phyloP scores from a whole-genome alignment of 2,113 vertebrate genomes.

The Beaufortia kweichowensis region DNA sequence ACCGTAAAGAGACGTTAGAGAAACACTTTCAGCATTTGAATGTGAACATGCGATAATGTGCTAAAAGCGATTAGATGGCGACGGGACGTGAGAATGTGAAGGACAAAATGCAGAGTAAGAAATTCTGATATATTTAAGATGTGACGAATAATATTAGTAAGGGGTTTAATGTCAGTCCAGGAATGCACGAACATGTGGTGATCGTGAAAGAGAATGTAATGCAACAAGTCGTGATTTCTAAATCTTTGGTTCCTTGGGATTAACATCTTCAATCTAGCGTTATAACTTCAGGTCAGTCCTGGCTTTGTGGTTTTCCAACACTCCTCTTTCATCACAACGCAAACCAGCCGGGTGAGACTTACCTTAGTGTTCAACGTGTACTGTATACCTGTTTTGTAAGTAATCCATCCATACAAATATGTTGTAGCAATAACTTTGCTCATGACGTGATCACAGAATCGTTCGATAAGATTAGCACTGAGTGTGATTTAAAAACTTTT shows the following conservation, averaged over 20 bases:
- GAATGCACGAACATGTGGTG: neutral
- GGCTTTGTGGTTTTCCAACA: constrained; percentile 28
- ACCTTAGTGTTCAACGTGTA: constrained; percentile 75
- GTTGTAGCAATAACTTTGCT: constrained; percentile 67
- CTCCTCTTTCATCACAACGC: constrained; percentile 25
- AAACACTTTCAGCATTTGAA: constrained; percentile 36
- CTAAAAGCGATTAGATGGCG: constrained; percentile 18
- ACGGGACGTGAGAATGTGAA: constrained; percentile 17
- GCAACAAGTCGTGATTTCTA: constrained; percentile 35
- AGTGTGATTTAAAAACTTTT: constrained; percentile 76
- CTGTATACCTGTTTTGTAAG: constrained; percentile 57
- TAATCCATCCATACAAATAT: constrained; percentile 73
- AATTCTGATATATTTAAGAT: neutral
- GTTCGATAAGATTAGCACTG: constrained; percentile 73
- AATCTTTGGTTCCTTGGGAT: constrained; percentile 10
- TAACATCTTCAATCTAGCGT: constrained; percentile 25
- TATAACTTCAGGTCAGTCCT: constrained; percentile 13
- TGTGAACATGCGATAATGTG: constrained; percentile 37
- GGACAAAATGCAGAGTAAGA: constrained; percentile 17
- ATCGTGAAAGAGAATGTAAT: constrained; percentile 43
- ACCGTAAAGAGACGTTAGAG: constrained; percentile 22
- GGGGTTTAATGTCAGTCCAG: neutral
- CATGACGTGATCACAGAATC: constrained; percentile 70
- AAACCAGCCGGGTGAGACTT: constrained; percentile 30
- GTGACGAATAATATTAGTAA: neutral